Evolutionary conservation across 2,797 vertebrate genomes (phyloP).

Genomic region (Valencia hispanica): DNA sequence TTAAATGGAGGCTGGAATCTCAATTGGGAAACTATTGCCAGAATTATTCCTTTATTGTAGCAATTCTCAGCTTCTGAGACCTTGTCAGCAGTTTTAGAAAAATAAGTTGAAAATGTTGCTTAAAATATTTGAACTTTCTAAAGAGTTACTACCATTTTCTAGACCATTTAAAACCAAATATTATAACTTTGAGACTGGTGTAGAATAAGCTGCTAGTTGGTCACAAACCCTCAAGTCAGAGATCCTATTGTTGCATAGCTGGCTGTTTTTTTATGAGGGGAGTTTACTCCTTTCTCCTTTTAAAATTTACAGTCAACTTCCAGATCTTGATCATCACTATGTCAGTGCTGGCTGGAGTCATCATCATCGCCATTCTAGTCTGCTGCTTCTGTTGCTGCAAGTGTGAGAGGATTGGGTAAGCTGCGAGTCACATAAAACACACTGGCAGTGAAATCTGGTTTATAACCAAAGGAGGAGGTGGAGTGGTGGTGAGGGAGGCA

Average conservation of each 20-base stretch:
- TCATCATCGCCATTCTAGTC: constrained; percentile 81
- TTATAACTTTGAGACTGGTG: neutral
- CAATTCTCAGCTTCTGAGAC: neutral
- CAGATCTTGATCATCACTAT: constrained; percentile 90
- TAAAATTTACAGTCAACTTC: constrained; percentile 86
- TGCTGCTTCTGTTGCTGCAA: constrained; percentile 88
- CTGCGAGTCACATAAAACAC: constrained; percentile 43
- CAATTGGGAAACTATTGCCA: neutral
- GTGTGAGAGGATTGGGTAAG: constrained; percentile 83
- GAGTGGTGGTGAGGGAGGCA: constrained; percentile 37
- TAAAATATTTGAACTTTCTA: neutral
- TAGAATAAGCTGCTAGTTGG: neutral
- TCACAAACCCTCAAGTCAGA: neutral
- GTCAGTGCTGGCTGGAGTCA: constrained; percentile 84
- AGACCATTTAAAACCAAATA: neutral
- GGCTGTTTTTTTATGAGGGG: neutral
- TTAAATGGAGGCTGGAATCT: neutral
- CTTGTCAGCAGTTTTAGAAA: neutral
- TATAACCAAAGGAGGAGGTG: constrained; percentile 27
- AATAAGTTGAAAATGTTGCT: neutral
- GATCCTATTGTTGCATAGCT: neutral
- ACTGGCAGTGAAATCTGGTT: constrained; percentile 42
- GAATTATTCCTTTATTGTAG: neutral
- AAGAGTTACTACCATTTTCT: neutral
- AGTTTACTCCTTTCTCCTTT: constrained; percentile 6